Evolutionary conservation across 92 coral and sea anemone species (phyloP).

Genomic region (Phenganax marumi): DNA sequence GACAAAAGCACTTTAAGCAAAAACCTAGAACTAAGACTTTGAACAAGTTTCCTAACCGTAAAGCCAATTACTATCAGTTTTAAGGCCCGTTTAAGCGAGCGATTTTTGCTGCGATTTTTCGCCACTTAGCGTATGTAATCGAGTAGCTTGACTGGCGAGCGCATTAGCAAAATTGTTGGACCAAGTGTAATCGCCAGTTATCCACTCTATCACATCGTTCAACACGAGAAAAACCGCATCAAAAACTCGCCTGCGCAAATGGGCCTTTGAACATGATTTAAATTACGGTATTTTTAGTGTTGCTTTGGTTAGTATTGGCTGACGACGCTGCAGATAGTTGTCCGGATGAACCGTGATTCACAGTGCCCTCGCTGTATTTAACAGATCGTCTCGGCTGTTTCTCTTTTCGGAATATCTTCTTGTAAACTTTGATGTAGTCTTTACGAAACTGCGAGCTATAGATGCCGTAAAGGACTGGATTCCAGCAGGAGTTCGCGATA

Average conservation of each 20-base stretch:
- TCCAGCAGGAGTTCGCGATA: conserved; percentile 7
- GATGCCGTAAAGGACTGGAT: conserved; percentile 26
- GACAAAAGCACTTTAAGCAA: too few species aligned
- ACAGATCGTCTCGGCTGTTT: neutral
- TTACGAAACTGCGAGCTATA: conserved; percentile 28
- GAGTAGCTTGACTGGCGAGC: neutral
- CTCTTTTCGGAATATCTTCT: neutral
- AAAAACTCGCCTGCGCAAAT: neutral
- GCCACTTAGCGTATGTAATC: too few species aligned
- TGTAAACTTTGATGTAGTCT: conserved; percentile 18
- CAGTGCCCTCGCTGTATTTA: neutral
- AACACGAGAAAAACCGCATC: too few species aligned
- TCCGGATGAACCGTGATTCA: neutral
- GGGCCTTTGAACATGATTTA: neutral
- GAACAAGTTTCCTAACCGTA: too few species aligned
- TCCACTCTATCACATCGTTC: too few species aligned
- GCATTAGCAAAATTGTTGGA: neutral
- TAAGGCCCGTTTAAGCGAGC: too few species aligned
- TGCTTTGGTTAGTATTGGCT: neutral
- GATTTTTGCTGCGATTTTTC: too few species aligned
- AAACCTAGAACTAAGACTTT: too few species aligned
- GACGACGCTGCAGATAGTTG: neutral
- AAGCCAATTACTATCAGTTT: too few species aligned
- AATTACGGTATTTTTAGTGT: neutral
- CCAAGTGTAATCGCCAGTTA: too few species aligned